These are phyloP conservation scores for Catostomus latipinnis DNA, from an alignment of 2,797 vertebrate genomes.

Conservation along the genomic window DNA sequence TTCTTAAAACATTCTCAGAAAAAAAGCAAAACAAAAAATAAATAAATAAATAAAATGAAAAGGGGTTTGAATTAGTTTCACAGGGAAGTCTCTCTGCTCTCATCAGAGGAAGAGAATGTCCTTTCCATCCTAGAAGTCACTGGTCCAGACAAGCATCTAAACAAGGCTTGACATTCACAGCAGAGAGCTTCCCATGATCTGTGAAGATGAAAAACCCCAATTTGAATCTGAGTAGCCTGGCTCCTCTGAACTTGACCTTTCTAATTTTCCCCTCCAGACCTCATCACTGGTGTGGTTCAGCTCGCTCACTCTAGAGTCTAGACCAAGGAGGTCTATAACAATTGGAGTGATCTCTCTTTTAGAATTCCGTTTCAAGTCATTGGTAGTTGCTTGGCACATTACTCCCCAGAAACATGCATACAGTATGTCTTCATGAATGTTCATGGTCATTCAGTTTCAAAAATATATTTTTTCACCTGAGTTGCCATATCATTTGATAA, in stretches of 20 bases:
- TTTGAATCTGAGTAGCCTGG: not conserved
- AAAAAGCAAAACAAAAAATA: not conserved
- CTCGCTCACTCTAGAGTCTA: too few relatives aligned
- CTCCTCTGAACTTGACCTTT: not conserved
- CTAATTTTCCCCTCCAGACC: not conserved
- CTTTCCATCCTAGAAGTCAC: slow-evolving; percentile 15
- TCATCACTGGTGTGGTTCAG: not conserved
- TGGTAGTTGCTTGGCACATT: too few relatives aligned
- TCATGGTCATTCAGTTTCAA: too few relatives aligned
- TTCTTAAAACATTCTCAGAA: not conserved
- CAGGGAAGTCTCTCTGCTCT: not conserved
- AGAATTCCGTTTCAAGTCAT: too few relatives aligned
- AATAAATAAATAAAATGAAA: not conserved
- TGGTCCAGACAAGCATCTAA: slow-evolving; percentile 7
- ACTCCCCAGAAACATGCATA: too few relatives aligned
- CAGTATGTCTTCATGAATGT: too few relatives aligned
- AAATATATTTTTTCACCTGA: too few relatives aligned
- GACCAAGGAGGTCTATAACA: too few relatives aligned
- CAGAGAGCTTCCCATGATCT: not conserved
- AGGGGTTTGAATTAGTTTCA: not conserved
- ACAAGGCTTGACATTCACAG: slow-evolving; percentile 12
- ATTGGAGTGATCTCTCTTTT: too few relatives aligned
- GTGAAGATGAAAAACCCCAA: not conserved
- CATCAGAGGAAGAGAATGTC: slow-evolving; percentile 15
- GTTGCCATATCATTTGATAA: too few relatives aligned